Evolutionary conservation across 2,888 invertebrate genomes (phyloP), one percentile per base, ranked within the genome.

Genomic region (Scaptomyza polygonia): DNA sequence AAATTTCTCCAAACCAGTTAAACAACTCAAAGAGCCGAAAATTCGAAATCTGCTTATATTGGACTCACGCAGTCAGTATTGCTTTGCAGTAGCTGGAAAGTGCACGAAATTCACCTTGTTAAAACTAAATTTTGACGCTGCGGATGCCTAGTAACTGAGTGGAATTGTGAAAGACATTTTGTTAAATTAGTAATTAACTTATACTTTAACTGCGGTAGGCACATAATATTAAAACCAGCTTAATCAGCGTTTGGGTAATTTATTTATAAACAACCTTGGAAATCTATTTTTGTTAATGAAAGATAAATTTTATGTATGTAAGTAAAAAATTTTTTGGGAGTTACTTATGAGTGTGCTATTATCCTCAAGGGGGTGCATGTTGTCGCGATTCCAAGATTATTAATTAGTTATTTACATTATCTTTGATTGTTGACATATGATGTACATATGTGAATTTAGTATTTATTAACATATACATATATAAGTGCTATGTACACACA

Each of bases 1-100:
- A 57, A 76, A 76, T 73, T 73, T 73, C 77, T 73, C 77, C 73
- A 77, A 73, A 73, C 73, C 72, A 71, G 73, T 73, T 45, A 11
- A 55, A 27, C 72, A 71, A 49, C 66, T 71, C 52, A 58, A 76
- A 73, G 72, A 73, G 77, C 72, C 73, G 44, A 72, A 73, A 73
- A 66, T 53, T 34, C 48, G 21, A 58, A 62, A 55, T 57, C 56
- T 57, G 51, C 47, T 39, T 48, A 66, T 55, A n/a, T 57, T 62
- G 56, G 51, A 34, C 49, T 27, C 32, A 29, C 16, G 34, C 39
- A 32, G 34, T 76, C 72, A 73, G 77, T 73, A 32, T 72, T 61
- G 55, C 42, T 40, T 71, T 66, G 45, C 40, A 45, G 56, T 52
- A 53, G 54, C 34, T 58, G 57, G 40, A 1, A 30, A 14, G 43